A percentile compares a stretch with the other conserved stretches of the same genome.
These are phyloP conservation scores for Drosophila virilis DNA, from an alignment of 1,140 invertebrate genomes.

Conservation along the genomic window DNA sequence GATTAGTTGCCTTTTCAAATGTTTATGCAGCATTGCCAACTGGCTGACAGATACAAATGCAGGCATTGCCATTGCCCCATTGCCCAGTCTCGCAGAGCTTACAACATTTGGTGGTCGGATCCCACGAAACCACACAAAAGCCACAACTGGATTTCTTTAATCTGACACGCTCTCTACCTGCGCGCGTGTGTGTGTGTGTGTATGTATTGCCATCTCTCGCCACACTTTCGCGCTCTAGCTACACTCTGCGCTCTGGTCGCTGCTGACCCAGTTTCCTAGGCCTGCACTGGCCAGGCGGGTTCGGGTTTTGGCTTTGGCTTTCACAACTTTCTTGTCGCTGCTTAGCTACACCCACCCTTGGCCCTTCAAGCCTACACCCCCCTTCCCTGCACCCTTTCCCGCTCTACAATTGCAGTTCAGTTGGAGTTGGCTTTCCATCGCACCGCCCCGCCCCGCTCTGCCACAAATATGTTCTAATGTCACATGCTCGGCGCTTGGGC, in stretches of 20 bases:
- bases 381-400: not conserved
- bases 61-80: constrained; percentile 2
- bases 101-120: constrained; percentile 26
- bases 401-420: not conserved
- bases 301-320: constrained; percentile 37
- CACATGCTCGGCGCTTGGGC: constrained; percentile 8
- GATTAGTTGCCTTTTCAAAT: constrained; percentile 24
- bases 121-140: constrained; percentile 50
- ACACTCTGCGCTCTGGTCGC: constrained; percentile 29
- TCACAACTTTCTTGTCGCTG: constrained; percentile 45
- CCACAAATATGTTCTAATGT: constrained; percentile 14
- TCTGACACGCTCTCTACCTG: constrained; percentile 44
- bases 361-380: too few species aligned
- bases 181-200: not conserved
- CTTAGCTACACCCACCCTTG: constrained; percentile 2
- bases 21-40: constrained; percentile 33
- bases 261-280: constrained; percentile 72
- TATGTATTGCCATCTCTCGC: constrained; percentile 25
- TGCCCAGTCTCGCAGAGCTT: constrained; percentile 6
- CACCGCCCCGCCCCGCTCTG: not conserved
- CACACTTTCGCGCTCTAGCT: constrained; percentile 53
- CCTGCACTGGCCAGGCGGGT: constrained; percentile 44
- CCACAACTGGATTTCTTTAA: constrained; percentile 69
- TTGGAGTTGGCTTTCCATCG: not conserved
- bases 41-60: constrained; percentile 21